Base-by-base conservation (phyloP, 2,797 vertebrate species). In the Thaleichthys pacificus region DNA sequence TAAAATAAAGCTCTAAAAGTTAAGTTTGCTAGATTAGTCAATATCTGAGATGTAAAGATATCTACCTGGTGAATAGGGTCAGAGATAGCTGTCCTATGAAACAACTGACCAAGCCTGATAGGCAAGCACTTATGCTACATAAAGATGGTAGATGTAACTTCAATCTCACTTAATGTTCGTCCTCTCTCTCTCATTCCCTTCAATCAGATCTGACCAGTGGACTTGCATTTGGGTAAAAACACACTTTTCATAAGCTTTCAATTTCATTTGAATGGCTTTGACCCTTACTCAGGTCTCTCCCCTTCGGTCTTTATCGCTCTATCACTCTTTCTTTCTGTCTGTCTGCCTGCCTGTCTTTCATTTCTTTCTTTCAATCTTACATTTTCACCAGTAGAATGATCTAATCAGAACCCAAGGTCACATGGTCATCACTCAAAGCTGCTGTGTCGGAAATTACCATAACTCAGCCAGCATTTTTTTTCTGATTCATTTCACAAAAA, bases 311-410 rank as follows among this genome's bases (percentile, higher is more conserved):
- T 22, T 49, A 21, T 66, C 8, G 49, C 14, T 49, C 64, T 9
- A 12, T 51, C 24, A 21, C 15, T 84, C 83, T 80, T 77, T 84
- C 76, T 81, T 73, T 86, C 85, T 84, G 81, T 76, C 79, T 80
- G 72, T 30, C 85, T 82, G 95, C 95, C 94, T 95, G 95, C 95
- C 93, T 93, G 94, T 30, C 49, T 56, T 2, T 95, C 94, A 95
- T 95, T 95, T 94, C 93, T 95, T 93, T 93, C 90, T 93, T 94
- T 93, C 95, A 95, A 93, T 94, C 92, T 94, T 87, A 86, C 74
- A 80, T 85, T 89, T 87, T 84, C 89, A 90, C 91, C 82, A 89
- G 90, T 89, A 93, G 92, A 93, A 93, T 92, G 92, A 92, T 81
- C 84, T 74, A 70, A 66, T 64, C 51, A 72, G 54, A 78, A 74